phyloP scores from a whole-genome alignment of 1,140 invertebrate genomes.

The Alviniconcha marisindica region DNA sequence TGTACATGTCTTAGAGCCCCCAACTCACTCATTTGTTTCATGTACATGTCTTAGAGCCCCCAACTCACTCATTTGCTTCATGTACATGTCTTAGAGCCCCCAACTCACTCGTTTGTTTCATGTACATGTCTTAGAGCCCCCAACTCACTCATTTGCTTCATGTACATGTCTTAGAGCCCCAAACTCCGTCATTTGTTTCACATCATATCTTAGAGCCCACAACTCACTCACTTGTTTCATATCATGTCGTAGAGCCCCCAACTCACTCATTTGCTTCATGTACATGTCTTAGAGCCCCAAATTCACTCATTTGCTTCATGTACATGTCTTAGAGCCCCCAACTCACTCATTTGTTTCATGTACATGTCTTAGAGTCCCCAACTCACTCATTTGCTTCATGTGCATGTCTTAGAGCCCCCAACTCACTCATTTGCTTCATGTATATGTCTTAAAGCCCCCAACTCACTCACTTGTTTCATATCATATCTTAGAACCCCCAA shows the following conservation, averaged over 20 bases:
- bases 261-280: background rate
- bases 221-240: slow-evolving; percentile 63
- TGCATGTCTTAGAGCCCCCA: slow-evolving; percentile 74
- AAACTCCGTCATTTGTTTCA: background rate
- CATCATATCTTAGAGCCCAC: background rate
- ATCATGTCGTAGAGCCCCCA: too few relatives aligned
- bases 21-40: background rate
- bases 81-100: slow-evolving; percentile 73
- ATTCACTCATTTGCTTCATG: slow-evolving; percentile 63
- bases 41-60: background rate
- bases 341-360: background rate
- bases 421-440: background rate
- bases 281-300: background rate
- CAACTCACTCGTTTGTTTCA: background rate
- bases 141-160: slow-evolving; percentile 61
- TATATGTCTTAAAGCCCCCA: background rate
- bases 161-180: slow-evolving; percentile 73
- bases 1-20: too few relatives aligned
- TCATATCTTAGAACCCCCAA: slow-evolving; percentile 73
- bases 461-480: slow-evolving; percentile 63
- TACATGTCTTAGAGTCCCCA: background rate
- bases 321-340: slow-evolving; percentile 74
- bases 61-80: slow-evolving; percentile 61
- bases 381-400: slow-evolving; percentile 63
- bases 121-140: background rate